These are phyloP conservation scores for Pentalonia nigronervosa DNA, from an alignment of 1,140 invertebrate species.

Conservation along the genomic window DNA sequence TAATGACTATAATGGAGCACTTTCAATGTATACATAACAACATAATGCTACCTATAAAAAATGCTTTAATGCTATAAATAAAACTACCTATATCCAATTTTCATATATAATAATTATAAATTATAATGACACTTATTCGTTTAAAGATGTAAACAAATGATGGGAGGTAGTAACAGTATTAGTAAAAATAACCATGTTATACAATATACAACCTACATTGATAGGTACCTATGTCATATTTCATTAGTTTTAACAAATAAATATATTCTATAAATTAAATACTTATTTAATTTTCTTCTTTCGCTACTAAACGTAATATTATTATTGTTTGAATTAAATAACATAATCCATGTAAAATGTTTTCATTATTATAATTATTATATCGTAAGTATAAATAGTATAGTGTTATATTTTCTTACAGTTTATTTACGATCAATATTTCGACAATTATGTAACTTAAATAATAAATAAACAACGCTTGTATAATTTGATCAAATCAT, in stretches of 20 bases:
- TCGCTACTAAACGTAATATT: neutral
- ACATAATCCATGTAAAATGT: neutral
- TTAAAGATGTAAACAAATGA: neutral
- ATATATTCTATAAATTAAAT: neutral
- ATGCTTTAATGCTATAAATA: neutral
- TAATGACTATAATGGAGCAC: neutral
- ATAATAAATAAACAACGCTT: conserved; percentile 13
- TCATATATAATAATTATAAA: neutral
- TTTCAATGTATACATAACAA: neutral
- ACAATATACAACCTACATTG: neutral
- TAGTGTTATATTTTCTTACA: neutral
- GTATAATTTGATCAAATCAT: neutral
- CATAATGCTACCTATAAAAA: no score
- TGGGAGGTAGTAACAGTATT: neutral
- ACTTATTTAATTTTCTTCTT: neutral
- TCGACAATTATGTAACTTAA: neutral
- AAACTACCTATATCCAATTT: neutral
- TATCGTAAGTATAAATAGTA: neutral
- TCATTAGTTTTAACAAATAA: neutral
- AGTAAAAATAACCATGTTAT: neutral
- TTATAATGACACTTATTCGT: neutral
- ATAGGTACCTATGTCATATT: neutral
- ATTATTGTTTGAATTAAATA: neutral
- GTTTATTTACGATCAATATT: neutral
- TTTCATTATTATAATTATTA: neutral